Percentiles rank a stretch among this genome's conserved stretches.
These are phyloP conservation scores for Ctenicera cuprea DNA, from an alignment of 2,888 invertebrate species.

Conservation along the genomic window DNA sequence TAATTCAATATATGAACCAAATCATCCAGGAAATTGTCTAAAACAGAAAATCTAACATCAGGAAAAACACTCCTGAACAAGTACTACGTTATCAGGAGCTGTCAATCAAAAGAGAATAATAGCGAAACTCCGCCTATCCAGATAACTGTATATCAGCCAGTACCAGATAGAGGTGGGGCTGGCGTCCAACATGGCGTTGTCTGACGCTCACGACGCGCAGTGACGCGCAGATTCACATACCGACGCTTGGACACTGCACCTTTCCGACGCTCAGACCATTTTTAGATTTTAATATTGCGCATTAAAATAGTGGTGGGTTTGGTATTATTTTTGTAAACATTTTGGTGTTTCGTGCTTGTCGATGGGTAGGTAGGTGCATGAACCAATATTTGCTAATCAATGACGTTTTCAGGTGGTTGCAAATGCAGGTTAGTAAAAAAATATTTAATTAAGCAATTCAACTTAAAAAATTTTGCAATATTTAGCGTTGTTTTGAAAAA, in stretches of 20 bases:
- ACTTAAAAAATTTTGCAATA: too few species aligned
- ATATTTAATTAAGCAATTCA: too few species aligned
- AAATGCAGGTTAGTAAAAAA: too few species aligned
- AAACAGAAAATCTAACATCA: conserved; percentile 49
- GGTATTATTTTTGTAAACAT: not conserved
- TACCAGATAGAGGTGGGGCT: conserved; percentile 64
- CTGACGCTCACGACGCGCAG: conserved; percentile 53
- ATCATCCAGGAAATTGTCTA: conserved; percentile 59
- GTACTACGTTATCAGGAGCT: conserved; percentile 63
- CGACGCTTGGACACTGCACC: conserved; percentile 44
- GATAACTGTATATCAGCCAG: conserved; percentile 58
- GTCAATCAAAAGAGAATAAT: conserved; percentile 67
- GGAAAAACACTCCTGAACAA: conserved; percentile 50
- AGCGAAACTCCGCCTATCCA: conserved; percentile 58
- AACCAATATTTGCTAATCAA: not conserved
- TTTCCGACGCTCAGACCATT: conserved; percentile 48
- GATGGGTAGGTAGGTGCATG: conserved; percentile 18
- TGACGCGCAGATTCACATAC: conserved; percentile 52
- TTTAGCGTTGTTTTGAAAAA: too few species aligned
- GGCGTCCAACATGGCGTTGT: conserved; percentile 68
- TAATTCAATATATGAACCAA: conserved; percentile 57
- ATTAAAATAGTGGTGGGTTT: not conserved
- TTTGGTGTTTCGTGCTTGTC: conserved; percentile 28
- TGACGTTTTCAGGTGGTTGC: too few species aligned
- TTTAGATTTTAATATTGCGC: conserved; percentile 20